Evolutionary conservation across 2,113 vertebrate genomes (phyloP), one percentile per base, ranked within the genome.

Genomic region (Desmodus rotundus): DNA sequence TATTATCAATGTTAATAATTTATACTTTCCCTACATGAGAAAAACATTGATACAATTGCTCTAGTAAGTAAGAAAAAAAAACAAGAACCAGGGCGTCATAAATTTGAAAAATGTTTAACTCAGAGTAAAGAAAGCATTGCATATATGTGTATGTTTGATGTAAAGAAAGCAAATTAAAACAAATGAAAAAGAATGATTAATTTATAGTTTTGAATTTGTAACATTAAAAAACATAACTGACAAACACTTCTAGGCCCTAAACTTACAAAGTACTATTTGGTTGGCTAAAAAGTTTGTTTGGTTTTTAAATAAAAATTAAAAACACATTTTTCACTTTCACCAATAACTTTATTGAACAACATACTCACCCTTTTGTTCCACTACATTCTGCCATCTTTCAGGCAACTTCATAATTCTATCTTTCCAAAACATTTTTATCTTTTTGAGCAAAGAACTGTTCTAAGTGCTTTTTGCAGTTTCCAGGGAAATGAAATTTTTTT

Each of bases 1-100:
- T 94, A 89, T 10, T 67, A 26, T 85, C 58, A 88, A 13, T 92
- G 50, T 94, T 91, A 96, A 87, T 97, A 87, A 93, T 96, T 76
- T 89, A 93, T 74, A 76, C 7, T 93, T 5, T 88, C 5, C 19
- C 15, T 87, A 76, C 17, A 31, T 83, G 31, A 74, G 10, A 52
- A 89, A 81, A 78, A 8, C 19, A 28, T 4, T 88, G 41, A 91
- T 20, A 81, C 9, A 82, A 63, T 76, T 45, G 2, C 2, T 20
- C 15, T 91, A 13, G 5, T 17, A 96, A 47, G 61, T 73, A 85
- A 50, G 20, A 15, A 78, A 63, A 54, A 80, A 86, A 94, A 92
- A 28, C 43, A 83, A 84, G 14, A 76, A 61, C 4, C 52, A 73
- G 3, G 4, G 1, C 74, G 36, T 5, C 22, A 3, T 65, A 58